These are phyloP conservation scores for Lasiommata megera DNA, from an alignment of 2,888 invertebrate genomes.

Conservation along the genomic window DNA sequence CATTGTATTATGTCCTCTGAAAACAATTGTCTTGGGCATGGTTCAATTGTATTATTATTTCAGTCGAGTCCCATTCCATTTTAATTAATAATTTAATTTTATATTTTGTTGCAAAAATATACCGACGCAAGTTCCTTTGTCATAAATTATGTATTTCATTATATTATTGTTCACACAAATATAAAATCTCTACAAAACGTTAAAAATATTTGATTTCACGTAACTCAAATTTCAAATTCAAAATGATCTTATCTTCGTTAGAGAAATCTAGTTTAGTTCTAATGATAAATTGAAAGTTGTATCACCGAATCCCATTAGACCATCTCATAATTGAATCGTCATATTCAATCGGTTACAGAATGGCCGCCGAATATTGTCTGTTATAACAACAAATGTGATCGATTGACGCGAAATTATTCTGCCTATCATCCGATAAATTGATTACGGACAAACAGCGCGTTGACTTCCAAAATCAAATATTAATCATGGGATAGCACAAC, in stretches of 20 bases:
- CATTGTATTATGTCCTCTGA: not conserved
- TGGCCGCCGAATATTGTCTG: slow-evolving; percentile 7
- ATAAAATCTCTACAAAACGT: no score
- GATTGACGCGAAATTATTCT: slow-evolving; percentile 12
- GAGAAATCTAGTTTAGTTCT: no score
- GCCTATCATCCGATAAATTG: slow-evolving; percentile 1
- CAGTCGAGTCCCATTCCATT: not conserved
- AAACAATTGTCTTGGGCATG: not conserved
- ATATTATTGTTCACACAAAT: no score
- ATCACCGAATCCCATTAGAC: slow-evolving; percentile 7
- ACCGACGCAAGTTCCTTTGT: not conserved
- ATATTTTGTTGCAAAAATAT: not conserved
- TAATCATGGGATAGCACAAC: no score
- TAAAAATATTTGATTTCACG: no score
- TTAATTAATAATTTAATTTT: slow-evolving; percentile 1
- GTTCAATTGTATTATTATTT: slow-evolving; percentile 2
- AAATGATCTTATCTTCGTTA: not conserved
- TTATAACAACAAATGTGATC: slow-evolving; percentile 14
- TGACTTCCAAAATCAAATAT: not conserved
- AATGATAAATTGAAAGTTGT: not conserved
- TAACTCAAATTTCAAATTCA: no score
- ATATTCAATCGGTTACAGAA: slow-evolving; percentile 19
- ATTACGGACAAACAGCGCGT: not conserved
- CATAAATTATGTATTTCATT: no score
- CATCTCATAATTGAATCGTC: slow-evolving; percentile 17